Percentiles rank a stretch among this genome's conserved stretches.
Conservation (phyloP, 2,888 invertebrate genomes). For the Ceratothoa steindachneri region DNA sequence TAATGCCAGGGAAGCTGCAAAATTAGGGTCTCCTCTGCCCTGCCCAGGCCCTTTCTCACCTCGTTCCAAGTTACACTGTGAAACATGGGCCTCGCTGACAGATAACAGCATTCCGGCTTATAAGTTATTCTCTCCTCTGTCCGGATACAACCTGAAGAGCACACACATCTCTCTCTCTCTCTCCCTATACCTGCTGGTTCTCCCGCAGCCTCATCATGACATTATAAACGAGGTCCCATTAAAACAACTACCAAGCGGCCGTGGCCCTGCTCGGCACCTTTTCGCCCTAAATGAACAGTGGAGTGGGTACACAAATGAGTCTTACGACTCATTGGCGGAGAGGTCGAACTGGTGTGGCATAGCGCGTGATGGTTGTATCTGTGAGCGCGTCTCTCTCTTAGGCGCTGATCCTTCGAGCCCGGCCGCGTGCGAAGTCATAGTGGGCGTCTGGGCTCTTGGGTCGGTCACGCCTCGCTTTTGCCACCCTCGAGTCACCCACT, state of each 20-base stretch:
- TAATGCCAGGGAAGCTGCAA: too few relatives aligned
- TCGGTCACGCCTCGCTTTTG: constrained; percentile 10
- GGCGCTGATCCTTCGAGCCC: constrained; percentile 39
- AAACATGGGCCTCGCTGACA: constrained; percentile 39
- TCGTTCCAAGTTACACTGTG: background rate
- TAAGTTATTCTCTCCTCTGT: constrained; percentile 25
- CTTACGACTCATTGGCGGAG: background rate
- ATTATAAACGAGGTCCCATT: constrained; percentile 47
- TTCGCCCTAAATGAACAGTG: constrained; percentile 17
- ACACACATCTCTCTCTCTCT: background rate
- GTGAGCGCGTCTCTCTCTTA: constrained; percentile 30
- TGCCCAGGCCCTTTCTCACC: background rate
- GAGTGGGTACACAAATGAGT: background rate
- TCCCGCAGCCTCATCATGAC: constrained; percentile 45
- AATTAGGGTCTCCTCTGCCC: too few relatives aligned
- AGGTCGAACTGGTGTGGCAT: background rate
- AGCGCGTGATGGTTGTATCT: constrained; percentile 3
- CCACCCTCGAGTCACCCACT: constrained; percentile 7
- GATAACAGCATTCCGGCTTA: constrained; percentile 16
- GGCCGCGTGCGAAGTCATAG: constrained; percentile 40
- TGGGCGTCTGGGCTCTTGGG: constrained; percentile 28
- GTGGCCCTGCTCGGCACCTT: constrained; percentile 32
- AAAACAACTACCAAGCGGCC: constrained; percentile 46
- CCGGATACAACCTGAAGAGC: constrained; percentile 3
- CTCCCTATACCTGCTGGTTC: constrained; percentile 34